phyloP scores from a whole-genome alignment of 2,113 vertebrate species.

The Dendropsophus ebraccatus region DNA sequence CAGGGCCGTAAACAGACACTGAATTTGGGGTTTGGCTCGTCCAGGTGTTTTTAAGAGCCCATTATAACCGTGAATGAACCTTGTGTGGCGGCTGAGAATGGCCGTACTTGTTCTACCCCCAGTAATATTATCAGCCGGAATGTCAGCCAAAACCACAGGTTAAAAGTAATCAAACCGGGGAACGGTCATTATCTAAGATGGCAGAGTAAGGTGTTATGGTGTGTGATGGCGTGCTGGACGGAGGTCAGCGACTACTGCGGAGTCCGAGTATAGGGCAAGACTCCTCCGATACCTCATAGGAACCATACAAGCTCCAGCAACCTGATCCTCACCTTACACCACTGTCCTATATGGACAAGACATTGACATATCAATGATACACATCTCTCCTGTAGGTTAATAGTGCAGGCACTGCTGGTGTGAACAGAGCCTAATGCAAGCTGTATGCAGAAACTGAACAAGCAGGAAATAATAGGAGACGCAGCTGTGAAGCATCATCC shows the following conservation, averaged over 20 bases:
- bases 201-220: not conserved
- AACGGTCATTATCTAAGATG: constrained; percentile 3
- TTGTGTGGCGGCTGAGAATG: constrained; percentile 42
- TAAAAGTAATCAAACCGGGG: not conserved
- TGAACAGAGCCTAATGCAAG: no score
- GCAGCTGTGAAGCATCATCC: no score
- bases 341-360: no score
- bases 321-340: no score
- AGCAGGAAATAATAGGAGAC: no score
- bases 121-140: constrained; percentile 7
- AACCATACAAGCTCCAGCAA: no score
- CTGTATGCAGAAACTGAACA: no score
- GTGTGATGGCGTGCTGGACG: not conserved
- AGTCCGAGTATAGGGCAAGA: no score
- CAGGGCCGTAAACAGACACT: constrained; percentile 39
- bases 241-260: not conserved
- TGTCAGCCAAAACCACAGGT: constrained; percentile 52
- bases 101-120: constrained; percentile 14
- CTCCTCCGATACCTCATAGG: not conserved
- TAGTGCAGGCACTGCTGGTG: no score
- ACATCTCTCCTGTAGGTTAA: no score
- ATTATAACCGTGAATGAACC: constrained; percentile 51
- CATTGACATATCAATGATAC: not conserved
- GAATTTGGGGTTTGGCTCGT: constrained; percentile 44
- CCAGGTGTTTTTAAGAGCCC: constrained; percentile 55